Evolutionary conservation across 64 coral and sea anemone species (phyloP).

Genomic region (Stichodactyla mertensii): DNA sequence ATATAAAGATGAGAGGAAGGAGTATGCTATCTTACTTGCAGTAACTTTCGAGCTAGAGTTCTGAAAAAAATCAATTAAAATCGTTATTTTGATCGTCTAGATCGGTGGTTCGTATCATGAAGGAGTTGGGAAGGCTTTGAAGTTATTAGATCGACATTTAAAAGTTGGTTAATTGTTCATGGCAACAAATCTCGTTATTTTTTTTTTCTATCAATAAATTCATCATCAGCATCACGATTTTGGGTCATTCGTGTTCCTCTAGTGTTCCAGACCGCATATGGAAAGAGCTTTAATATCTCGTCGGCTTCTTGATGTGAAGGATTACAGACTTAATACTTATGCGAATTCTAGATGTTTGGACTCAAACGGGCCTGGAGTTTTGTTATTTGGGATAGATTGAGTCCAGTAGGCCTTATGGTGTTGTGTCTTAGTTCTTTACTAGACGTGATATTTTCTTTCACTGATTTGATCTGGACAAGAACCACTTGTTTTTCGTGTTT

Average conservation of each 20-base stretch:
- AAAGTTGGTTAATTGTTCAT: too few species aligned
- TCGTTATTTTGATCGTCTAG: too few species aligned
- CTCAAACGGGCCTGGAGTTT: background rate
- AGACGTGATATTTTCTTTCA: background rate
- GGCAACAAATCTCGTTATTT: too few species aligned
- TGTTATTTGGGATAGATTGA: background rate
- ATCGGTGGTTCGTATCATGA: too few species aligned
- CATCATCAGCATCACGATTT: background rate
- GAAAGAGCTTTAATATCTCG: background rate
- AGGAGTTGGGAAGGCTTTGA: too few species aligned
- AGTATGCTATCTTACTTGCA: too few species aligned
- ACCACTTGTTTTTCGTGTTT: background rate
- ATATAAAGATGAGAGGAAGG: too few species aligned
- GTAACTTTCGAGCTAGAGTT: too few species aligned
- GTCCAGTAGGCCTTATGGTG: background rate
- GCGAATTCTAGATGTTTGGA: background rate
- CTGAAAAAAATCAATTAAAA: too few species aligned
- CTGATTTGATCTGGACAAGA: background rate
- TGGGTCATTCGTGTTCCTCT: background rate
- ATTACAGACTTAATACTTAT: background rate
- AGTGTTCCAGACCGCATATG: background rate
- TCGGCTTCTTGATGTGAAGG: background rate
- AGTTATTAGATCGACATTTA: too few species aligned
- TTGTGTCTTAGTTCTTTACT: background rate
- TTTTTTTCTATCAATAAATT: too few species aligned